Conservation (phyloP, 2,797 vertebrate species). For the Microhierax caerulescens region DNA sequence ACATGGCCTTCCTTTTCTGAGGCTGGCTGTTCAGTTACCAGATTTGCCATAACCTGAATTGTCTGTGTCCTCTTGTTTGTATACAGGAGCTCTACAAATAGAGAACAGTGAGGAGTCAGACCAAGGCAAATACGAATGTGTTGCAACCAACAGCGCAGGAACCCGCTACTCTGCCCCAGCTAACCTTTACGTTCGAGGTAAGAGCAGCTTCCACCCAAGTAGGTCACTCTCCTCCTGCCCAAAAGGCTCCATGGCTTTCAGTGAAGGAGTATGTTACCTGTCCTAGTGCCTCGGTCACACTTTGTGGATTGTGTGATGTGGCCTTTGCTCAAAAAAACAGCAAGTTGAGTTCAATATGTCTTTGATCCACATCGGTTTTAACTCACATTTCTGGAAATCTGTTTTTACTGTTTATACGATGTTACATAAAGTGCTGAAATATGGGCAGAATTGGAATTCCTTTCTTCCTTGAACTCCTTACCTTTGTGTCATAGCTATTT, state of each 20-base stretch:
- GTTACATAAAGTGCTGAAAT: neutral
- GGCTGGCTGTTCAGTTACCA: neutral
- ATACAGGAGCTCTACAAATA: conserved; percentile 93
- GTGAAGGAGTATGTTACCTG: neutral
- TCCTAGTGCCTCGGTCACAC: neutral
- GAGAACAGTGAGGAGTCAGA: conserved; percentile 97
- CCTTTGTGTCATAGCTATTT: neutral
- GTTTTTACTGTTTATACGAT: neutral
- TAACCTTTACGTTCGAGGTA: conserved; percentile 98
- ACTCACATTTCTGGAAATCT: neutral
- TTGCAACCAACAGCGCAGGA: conserved; percentile 94
- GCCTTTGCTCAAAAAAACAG: neutral
- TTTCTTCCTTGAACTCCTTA: neutral
- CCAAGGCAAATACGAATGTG: conserved; percentile 98
- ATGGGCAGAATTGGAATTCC: neutral
- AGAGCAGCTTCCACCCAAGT: conserved; percentile 67
- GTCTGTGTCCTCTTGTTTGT: conserved; percentile 65
- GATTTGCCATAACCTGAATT: conserved; percentile 39
- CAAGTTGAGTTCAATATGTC: neutral
- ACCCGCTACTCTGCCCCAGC: conserved; percentile 96
- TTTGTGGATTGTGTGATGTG: neutral
- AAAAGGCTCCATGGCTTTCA: neutral
- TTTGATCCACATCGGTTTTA: neutral
- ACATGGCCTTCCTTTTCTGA: conserved; percentile 17
- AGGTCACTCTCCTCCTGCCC: neutral